These are phyloP conservation scores for Hololepta plana DNA, from an alignment of 2,888 invertebrate genomes.

Conservation along the genomic window DNA sequence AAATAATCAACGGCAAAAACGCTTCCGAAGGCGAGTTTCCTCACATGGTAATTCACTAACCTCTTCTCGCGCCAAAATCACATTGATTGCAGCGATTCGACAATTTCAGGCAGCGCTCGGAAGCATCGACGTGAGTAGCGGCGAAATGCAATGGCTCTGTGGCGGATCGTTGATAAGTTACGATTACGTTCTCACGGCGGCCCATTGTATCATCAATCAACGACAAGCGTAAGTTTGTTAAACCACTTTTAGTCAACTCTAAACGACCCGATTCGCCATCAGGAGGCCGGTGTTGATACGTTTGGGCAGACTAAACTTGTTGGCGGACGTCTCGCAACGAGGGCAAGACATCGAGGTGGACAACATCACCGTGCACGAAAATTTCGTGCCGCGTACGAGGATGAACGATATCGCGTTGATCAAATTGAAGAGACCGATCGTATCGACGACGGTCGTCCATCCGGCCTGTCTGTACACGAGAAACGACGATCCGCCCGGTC, in stretches of 20 bases:
- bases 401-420: constrained; percentile 28
- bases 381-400: constrained; percentile 20
- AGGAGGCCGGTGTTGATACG: constrained; percentile 15
- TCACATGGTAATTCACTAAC: constrained; percentile 33
- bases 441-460: constrained; percentile 18
- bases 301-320: constrained; percentile 18
- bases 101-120: constrained; percentile 27
- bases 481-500: constrained; percentile 15
- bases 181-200: constrained; percentile 35
- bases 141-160: no score
- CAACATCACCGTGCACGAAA: constrained; percentile 19
- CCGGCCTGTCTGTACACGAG: constrained; percentile 30
- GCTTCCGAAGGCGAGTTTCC: constrained; percentile 28
- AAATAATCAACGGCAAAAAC: constrained; percentile 25
- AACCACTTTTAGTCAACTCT: no score
- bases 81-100: no score
- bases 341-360: constrained; percentile 16
- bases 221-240: no score
- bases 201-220: constrained; percentile 33
- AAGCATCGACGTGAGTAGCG: no score
- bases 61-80: no score
- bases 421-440: constrained; percentile 17
- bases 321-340: constrained; percentile 13
- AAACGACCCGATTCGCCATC: no score
- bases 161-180: constrained; percentile 36